These are phyloP conservation scores for Lasioglossum baleicum DNA, from an alignment of 1,140 invertebrate genomes.

Conservation along the genomic window DNA sequence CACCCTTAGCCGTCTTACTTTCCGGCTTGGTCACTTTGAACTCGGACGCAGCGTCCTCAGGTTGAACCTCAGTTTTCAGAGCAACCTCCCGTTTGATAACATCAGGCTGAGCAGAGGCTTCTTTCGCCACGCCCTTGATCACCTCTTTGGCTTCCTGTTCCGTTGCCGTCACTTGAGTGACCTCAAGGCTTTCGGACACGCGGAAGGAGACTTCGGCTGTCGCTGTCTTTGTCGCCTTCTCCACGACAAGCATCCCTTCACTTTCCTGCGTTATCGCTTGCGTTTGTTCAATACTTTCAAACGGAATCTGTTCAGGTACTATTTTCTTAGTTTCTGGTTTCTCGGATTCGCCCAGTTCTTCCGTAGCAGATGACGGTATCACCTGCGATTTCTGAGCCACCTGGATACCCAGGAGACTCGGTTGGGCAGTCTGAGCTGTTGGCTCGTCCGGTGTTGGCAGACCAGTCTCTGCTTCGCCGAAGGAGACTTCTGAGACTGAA, in stretches of 20 bases:
- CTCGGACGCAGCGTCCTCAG: constrained; percentile 67
- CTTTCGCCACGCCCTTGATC: constrained; percentile 72
- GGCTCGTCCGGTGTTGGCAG: constrained; percentile 60
- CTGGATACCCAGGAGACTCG: constrained; percentile 60
- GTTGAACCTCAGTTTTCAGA: constrained; percentile 74
- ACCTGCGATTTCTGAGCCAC: constrained; percentile 69
- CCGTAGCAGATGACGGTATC: constrained; percentile 62
- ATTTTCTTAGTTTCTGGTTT: constrained; percentile 61
- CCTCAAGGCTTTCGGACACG: constrained; percentile 66
- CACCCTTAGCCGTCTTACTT: constrained; percentile 68
- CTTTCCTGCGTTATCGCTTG: constrained; percentile 70
- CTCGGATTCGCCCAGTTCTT: constrained; percentile 50
- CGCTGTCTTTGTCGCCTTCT: constrained; percentile 50
- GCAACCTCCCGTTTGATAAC: constrained; percentile 74
- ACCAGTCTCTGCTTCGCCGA: constrained; percentile 63
- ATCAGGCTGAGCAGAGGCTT: constrained; percentile 70
- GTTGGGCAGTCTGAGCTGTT: constrained; percentile 63
- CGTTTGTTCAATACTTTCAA: constrained; percentile 66
- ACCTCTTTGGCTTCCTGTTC: constrained; percentile 77
- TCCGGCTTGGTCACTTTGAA: constrained; percentile 69
- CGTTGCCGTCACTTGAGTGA: constrained; percentile 69
- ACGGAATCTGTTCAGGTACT: constrained; percentile 68
- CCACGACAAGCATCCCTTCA: constrained; percentile 60
- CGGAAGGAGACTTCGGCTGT: constrained; percentile 68
- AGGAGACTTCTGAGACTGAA: constrained; percentile 68